These are phyloP conservation scores for Brachirus orientalis DNA, from an alignment of 2,113 vertebrate species.

Conservation along the genomic window DNA sequence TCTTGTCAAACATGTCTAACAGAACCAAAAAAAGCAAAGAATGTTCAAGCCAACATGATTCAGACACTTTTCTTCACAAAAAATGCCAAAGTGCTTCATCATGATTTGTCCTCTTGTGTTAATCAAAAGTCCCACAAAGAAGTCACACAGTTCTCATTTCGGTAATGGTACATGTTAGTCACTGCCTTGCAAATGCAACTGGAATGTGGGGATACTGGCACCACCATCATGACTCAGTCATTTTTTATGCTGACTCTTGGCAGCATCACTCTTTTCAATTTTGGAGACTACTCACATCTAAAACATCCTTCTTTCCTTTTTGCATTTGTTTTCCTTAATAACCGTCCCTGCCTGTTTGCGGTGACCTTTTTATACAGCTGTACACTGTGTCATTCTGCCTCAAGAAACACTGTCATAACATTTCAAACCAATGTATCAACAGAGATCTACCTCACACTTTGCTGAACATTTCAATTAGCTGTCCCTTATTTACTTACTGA, in stretches of 20 bases:
- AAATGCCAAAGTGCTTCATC: not conserved
- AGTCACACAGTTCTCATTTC: constrained; percentile 30
- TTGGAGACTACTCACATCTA: not conserved
- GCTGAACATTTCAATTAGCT: not conserved
- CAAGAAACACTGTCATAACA: not conserved
- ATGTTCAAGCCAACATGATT: not conserved
- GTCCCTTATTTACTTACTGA: constrained; percentile 86
- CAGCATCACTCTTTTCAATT: constrained; percentile 9
- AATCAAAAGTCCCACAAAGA: constrained; percentile 6
- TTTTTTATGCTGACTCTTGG: constrained; percentile 4
- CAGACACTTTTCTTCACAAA: not conserved
- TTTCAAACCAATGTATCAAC: not conserved
- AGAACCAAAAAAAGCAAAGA: constrained; percentile 14
- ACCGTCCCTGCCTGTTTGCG: not conserved
- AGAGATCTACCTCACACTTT: not conserved
- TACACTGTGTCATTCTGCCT: not conserved
- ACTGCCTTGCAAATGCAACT: constrained; percentile 18
- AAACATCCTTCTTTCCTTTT: not conserved
- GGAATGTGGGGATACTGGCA: constrained; percentile 36
- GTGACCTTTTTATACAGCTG: not conserved
- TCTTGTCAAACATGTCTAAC: constrained; percentile 96
- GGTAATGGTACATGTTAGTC: constrained; percentile 31
- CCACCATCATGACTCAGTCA: constrained; percentile 10
- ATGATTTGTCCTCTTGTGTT: not conserved
- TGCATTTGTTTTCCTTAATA: constrained; percentile 1